phyloP scores from a whole-genome alignment of 2,888 invertebrate genomes.

The Eurytoma californica region DNA sequence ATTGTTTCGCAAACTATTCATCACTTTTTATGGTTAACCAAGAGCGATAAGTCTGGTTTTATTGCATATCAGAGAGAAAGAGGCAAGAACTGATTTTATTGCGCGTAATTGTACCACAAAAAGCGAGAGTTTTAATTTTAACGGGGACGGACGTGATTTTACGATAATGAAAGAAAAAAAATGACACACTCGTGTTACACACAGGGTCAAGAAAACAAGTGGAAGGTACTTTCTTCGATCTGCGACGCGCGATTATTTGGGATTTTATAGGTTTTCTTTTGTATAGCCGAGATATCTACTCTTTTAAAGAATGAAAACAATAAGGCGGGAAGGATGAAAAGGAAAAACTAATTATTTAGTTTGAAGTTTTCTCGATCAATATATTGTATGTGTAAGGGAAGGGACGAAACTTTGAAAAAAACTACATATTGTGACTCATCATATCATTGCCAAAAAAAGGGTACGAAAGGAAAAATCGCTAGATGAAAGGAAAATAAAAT shows the following conservation, averaged over 20 bases:
- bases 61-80: constrained; percentile 71
- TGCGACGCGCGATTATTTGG: constrained; percentile 67
- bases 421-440: constrained; percentile 52
- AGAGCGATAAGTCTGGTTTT: constrained; percentile 72
- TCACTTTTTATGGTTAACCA: constrained; percentile 64
- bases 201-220: constrained; percentile 49
- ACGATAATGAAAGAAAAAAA: constrained; percentile 30
- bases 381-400: constrained; percentile 27
- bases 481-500: constrained; percentile 59
- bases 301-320: constrained; percentile 28
- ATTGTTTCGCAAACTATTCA: constrained; percentile 45
- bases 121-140: constrained; percentile 18
- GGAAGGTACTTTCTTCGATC: constrained; percentile 61
- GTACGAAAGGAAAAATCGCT: constrained; percentile 47
- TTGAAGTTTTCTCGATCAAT: constrained; percentile 17
- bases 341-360: constrained; percentile 36
- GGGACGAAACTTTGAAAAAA: constrained; percentile 34
- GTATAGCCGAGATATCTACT: constrained; percentile 43
- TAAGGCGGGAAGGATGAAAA: neutral
- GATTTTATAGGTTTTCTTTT: constrained; percentile 74
- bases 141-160: neutral
- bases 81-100: constrained; percentile 58
- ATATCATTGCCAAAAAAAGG: constrained; percentile 57
- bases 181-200: constrained; percentile 50
- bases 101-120: constrained; percentile 12